A percentile compares a stretch with the other conserved stretches of the same genome.
Conservation (phyloP, 2,888 invertebrate species). For the Lochmaea crataegi region DNA sequence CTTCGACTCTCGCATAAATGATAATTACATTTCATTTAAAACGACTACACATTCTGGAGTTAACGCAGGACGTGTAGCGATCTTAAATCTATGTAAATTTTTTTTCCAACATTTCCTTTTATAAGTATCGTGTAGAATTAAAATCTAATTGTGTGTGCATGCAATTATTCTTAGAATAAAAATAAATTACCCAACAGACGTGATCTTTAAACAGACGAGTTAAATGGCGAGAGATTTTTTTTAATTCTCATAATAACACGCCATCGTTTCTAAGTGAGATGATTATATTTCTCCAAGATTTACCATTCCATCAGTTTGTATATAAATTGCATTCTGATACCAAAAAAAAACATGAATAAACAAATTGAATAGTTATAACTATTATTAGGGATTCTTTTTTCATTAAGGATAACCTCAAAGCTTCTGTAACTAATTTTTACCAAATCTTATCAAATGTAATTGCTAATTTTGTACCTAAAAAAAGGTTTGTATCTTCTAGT, state of each 20-base stretch:
- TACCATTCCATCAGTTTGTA: not conserved
- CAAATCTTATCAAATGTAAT: too few relatives aligned
- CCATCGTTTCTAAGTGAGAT: not conserved
- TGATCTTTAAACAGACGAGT: constrained; percentile 1
- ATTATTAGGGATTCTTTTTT: too few relatives aligned
- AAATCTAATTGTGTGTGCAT: constrained; percentile 9
- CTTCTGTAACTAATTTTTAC: too few relatives aligned
- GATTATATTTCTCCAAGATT: not conserved
- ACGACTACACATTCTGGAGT: not conserved
- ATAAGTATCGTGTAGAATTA: constrained; percentile 16
- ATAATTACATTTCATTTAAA: constrained; percentile 1
- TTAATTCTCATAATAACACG: not conserved
- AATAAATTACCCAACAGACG: constrained; percentile 3
- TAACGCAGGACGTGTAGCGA: constrained; percentile 7
- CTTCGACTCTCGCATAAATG: not conserved
- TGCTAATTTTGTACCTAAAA: too few relatives aligned
- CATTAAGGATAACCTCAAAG: too few relatives aligned
- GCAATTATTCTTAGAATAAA: constrained; percentile 1
- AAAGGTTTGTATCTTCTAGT: too few relatives aligned
- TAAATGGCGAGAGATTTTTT: not conserved
- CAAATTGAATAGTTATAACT: too few relatives aligned
- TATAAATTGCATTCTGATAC: not conserved
- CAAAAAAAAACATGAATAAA: too few relatives aligned
- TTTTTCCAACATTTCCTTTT: constrained; percentile 8
- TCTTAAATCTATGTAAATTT: constrained; percentile 20